These are phyloP conservation scores for Otus sunia DNA, from an alignment of 2,113 vertebrate genomes.

Conservation along the genomic window DNA sequence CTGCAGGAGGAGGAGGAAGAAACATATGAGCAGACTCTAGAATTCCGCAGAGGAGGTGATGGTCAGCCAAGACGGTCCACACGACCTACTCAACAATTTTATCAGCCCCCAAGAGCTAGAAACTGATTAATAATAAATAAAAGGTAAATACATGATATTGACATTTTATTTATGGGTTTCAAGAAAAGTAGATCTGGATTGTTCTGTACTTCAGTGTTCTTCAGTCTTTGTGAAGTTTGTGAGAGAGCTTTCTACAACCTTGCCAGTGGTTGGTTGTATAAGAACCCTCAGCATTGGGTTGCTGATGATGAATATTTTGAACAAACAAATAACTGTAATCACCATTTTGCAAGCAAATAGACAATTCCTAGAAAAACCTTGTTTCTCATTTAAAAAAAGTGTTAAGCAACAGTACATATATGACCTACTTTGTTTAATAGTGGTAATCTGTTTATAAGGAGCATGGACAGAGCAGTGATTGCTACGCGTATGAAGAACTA, in stretches of 20 bases:
- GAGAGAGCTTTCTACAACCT: background rate
- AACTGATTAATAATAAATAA: constrained; percentile 77
- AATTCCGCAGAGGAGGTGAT: constrained; percentile 93
- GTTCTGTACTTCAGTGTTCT: background rate
- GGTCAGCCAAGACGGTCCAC: constrained; percentile 89
- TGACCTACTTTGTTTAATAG: background rate
- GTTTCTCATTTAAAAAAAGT: background rate
- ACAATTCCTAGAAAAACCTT: background rate
- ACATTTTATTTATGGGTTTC: background rate
- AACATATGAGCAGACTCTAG: constrained; percentile 90
- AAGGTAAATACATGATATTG: constrained; percentile 51
- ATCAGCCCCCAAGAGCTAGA: constrained; percentile 93
- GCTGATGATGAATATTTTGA: background rate
- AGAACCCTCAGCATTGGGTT: background rate
- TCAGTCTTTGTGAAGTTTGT: background rate
- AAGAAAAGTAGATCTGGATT: background rate
- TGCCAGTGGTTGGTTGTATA: background rate
- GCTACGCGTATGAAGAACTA: background rate
- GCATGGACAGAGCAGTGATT: background rate
- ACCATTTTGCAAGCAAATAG: background rate
- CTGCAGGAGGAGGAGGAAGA: constrained; percentile 92
- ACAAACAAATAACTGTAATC: background rate
- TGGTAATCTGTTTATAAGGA: background rate
- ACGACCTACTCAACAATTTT: constrained; percentile 95
- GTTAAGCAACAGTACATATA: background rate